Evolutionary conservation across 2,888 invertebrate species (phyloP).

Genomic region (Paralinhomoeus sp.): DNA sequence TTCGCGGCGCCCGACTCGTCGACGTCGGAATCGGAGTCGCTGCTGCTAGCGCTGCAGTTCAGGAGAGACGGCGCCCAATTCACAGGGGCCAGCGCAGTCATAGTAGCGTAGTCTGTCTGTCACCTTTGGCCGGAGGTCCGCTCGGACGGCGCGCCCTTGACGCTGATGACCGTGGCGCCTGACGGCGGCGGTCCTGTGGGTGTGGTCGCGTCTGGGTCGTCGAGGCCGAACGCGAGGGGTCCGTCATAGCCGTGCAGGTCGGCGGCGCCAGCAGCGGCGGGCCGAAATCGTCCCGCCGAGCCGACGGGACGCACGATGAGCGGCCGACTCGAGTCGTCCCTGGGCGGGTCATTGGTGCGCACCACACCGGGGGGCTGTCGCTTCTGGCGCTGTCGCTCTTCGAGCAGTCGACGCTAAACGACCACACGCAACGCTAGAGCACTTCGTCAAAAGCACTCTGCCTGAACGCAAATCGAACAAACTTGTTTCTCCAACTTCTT

Average conservation of each 20-base stretch:
- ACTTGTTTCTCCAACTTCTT: too few species aligned
- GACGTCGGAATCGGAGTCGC: neutral
- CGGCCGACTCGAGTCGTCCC: conserved; percentile 2
- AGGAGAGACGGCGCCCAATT: too few species aligned
- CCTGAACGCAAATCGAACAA: too few species aligned
- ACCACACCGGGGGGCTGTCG: conserved; percentile 8
- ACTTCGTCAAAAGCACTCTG: too few species aligned
- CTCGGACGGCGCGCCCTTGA: conserved; percentile 8
- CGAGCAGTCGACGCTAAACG: conserved; percentile 10
- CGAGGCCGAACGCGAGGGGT: conserved; percentile 3
- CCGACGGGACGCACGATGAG: conserved; percentile 1
- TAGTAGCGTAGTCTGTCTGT: too few species aligned
- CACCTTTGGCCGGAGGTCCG: too few species aligned
- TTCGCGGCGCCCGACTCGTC: too few species aligned
- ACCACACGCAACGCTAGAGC: neutral
- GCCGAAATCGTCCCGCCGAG: neutral
- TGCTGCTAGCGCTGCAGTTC: too few species aligned
- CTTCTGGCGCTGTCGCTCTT: conserved; percentile 18
- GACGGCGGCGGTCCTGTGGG: neutral
- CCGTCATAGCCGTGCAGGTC: conserved; percentile 6
- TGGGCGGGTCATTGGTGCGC: conserved; percentile 7
- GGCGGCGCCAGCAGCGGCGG: neutral
- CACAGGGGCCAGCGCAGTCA: too few species aligned
- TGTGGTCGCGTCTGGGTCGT: conserved; percentile 1
- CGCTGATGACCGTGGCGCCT: conserved; percentile 9